Evolutionary conservation across 2,888 invertebrate species (phyloP), one percentile per base, ranked within the genome.

Genomic region (Brenthis hecate): DNA sequence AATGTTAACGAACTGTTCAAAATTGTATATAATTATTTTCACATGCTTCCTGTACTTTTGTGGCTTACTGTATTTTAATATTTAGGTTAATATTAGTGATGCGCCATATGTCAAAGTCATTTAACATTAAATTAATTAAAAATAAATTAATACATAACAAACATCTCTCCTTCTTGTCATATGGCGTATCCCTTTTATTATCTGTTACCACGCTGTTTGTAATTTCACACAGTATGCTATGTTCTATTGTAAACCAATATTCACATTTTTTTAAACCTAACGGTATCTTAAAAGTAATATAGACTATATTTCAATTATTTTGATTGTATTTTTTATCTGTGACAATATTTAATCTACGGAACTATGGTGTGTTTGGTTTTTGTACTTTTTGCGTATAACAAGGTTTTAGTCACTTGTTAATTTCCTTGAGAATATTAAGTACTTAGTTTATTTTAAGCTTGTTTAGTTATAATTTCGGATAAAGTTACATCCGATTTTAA

Each of bases 371-470:
- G 67, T 70, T 63, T 53, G 57, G 58, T 32, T 63, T 54, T 67
- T 56, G 60, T 69, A 58, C 43, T 65, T 76, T 78, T 76, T 78
- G 80, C 81, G 76, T 83, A 75, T 83, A 81, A 80, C 79, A 79
- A 80, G 79, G 80, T 80, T 84, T 85, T 88, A 89, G 89, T 89
- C 90, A 89, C 82, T 86, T 83, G 83, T 86, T 81, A 81, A 80
- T 81, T 82, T 83, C 83, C 80, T 83, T 83, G 79, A 81, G 77
- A 84, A 81, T 78, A 74, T 80, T 73, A 73, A 73, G 75, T 77
- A 89, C 87, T 89, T 89, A 88, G 84, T 78, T 83, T 80, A 78
- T 75, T 77, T 76, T 80, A 82, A 81, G 82, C 82, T 84, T 82
- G 80, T 81, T 81, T 85, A 86, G 84, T 79, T 78, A 80, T 79